Conservation (phyloP, 2,888 invertebrate species). For the Holacanthella duospinosa region DNA sequence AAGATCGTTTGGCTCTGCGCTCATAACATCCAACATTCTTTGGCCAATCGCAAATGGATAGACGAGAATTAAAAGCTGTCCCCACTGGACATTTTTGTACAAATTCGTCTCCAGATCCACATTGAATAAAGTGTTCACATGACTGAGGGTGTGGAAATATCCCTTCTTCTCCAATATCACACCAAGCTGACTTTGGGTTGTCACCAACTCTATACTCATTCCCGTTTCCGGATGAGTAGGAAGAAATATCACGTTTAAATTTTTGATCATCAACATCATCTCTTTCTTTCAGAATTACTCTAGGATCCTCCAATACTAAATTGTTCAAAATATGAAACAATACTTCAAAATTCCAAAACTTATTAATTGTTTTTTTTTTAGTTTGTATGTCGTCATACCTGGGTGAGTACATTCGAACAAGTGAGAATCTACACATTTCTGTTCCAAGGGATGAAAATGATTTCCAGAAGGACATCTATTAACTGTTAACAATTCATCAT, state of each 20-base stretch:
- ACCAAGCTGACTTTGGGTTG: background rate
- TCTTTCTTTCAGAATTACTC: too few relatives aligned
- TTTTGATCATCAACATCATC: too few relatives aligned
- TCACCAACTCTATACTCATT: background rate
- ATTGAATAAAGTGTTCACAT: constrained; percentile 23
- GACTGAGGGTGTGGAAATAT: constrained; percentile 23
- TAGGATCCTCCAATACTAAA: too few relatives aligned
- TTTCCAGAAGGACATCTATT: constrained; percentile 11
- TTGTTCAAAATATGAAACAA: too few relatives aligned
- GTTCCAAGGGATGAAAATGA: constrained; percentile 1
- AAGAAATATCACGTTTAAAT: background rate
- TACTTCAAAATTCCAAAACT: too few relatives aligned
- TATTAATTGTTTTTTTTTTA: background rate
- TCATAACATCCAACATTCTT: constrained; percentile 12
- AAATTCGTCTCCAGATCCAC: constrained; percentile 14
- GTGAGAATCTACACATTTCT: constrained; percentile 9
- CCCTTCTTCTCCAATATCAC: constrained; percentile 8
- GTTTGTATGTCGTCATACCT: background rate
- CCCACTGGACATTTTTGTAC: constrained; percentile 21
- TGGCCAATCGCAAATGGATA: constrained; percentile 26
- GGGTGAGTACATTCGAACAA: constrained; percentile 10
- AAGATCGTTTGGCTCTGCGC: background rate
- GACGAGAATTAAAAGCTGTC: constrained; percentile 23
- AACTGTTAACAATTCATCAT: constrained; percentile 6
- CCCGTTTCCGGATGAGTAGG: background rate